phyloP scores from a whole-genome alignment of 2,113 vertebrate species.

The Aptenodytes forsteri region DNA sequence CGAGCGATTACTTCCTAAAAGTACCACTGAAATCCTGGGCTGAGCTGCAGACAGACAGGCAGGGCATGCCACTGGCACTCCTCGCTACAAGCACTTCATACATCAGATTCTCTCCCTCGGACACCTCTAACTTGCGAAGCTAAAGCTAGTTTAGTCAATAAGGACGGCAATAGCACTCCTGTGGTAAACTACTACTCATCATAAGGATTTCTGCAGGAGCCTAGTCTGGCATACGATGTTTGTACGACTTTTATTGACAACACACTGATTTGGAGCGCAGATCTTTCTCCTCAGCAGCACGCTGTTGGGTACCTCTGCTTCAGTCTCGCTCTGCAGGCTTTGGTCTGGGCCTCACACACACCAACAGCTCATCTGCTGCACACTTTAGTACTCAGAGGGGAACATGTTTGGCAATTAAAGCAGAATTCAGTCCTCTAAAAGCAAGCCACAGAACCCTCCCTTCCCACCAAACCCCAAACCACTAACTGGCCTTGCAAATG shows the following conservation, averaged over 20 bases:
- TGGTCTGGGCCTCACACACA: not conserved
- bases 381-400: not conserved
- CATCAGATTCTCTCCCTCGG: not conserved
- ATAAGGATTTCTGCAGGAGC: not conserved
- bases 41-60: not conserved
- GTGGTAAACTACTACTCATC: not conserved
- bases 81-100: not conserved
- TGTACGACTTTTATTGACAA: not conserved
- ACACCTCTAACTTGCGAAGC: not conserved
- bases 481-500: not conserved
- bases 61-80: not conserved
- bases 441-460: not conserved
- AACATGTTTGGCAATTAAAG: not conserved
- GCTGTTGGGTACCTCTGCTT: not conserved
- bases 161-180: not conserved
- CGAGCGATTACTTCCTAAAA: not conserved
- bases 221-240: not conserved
- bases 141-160: not conserved
- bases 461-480: not conserved
- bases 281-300: not conserved
- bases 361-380: not conserved
- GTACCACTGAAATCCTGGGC: not conserved
- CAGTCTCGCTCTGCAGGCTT: not conserved
- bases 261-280: not conserved
- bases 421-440: not conserved